phyloP scores from a whole-genome alignment of 2,888 invertebrate species.

The Eilema griseolum region DNA sequence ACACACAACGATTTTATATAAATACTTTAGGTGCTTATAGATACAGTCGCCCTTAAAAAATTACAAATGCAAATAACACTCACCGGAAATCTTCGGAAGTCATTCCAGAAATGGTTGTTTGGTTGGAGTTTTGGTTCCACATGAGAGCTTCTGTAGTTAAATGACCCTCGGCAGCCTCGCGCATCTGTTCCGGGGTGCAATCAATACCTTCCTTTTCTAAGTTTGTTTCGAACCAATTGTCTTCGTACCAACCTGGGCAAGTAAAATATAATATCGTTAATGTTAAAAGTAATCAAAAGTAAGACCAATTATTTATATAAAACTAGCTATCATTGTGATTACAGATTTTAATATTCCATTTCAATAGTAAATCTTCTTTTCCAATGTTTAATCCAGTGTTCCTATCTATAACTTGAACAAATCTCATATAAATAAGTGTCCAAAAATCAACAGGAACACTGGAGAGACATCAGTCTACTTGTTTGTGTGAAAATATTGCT shows the following conservation, averaged over 20 bases:
- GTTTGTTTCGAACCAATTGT: constrained; percentile 98
- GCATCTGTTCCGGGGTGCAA: constrained; percentile 97
- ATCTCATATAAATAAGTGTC: no score
- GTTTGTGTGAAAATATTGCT: background rate
- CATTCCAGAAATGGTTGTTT: constrained; percentile 98
- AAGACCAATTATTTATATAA: no score
- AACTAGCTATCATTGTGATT: no score
- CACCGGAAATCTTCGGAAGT: constrained; percentile 95
- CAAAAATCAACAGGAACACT: no score
- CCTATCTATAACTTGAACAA: no score
- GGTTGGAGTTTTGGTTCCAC: constrained; percentile 97
- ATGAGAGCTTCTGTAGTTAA: constrained; percentile 99
- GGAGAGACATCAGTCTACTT: background rate
- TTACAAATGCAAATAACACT: constrained; percentile 20
- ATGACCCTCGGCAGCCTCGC: constrained; percentile 98
- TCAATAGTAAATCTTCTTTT: no score
- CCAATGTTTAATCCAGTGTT: no score
- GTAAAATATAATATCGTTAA: constrained; percentile 19
- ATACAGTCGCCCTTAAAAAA: background rate
- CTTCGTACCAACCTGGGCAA: constrained; percentile 96
- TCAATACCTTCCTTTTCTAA: constrained; percentile 95
- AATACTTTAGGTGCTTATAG: no score
- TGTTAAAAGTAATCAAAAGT: background rate
- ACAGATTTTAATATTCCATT: no score
- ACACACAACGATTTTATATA: no score